Percentiles rank a stretch among this genome's conserved stretches.
phyloP scores from a whole-genome alignment of 2,888 invertebrate genomes.

The Buathra laborator region DNA sequence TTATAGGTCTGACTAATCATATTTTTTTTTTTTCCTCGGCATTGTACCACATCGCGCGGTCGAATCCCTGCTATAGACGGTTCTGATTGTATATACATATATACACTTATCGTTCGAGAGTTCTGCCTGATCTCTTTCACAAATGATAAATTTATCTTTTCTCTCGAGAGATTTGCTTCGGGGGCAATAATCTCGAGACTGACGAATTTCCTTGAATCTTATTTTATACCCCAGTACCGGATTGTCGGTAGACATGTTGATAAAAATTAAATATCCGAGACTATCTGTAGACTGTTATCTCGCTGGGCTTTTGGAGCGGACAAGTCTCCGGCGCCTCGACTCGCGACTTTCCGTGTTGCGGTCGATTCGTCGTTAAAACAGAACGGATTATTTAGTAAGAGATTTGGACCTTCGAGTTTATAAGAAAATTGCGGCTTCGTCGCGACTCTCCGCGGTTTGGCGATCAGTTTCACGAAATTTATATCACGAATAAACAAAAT shows the following conservation, averaged over 20 bases:
- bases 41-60: slow-evolving; percentile 12
- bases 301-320: neutral
- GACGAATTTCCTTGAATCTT: slow-evolving; percentile 16
- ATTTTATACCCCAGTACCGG: slow-evolving; percentile 29
- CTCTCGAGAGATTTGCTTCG: neutral
- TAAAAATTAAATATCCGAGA: slow-evolving; percentile 48
- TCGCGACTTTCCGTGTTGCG: slow-evolving; percentile 12
- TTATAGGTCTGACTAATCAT: slow-evolving; percentile 57
- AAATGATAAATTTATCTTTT: slow-evolving; percentile 41
- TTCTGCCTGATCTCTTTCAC: neutral
- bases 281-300: slow-evolving; percentile 23
- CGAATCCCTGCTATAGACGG: neutral
- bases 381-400: slow-evolving; percentile 31
- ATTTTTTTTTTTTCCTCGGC: slow-evolving; percentile 17
- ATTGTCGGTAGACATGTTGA: neutral
- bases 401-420: slow-evolving; percentile 24
- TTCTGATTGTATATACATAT: slow-evolving; percentile 28
- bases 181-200: neutral
- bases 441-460: neutral
- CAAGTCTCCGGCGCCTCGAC: neutral
- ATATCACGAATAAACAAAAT: too few species aligned
- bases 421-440: slow-evolving; percentile 37
- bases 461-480: too few species aligned
- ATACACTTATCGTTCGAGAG: slow-evolving; percentile 13
- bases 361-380: slow-evolving; percentile 4